Percentiles rank a stretch among this genome's conserved stretches.
Conservation (phyloP, 64 coral and sea anemone genomes). For the Exaiptasia diaphana region DNA sequence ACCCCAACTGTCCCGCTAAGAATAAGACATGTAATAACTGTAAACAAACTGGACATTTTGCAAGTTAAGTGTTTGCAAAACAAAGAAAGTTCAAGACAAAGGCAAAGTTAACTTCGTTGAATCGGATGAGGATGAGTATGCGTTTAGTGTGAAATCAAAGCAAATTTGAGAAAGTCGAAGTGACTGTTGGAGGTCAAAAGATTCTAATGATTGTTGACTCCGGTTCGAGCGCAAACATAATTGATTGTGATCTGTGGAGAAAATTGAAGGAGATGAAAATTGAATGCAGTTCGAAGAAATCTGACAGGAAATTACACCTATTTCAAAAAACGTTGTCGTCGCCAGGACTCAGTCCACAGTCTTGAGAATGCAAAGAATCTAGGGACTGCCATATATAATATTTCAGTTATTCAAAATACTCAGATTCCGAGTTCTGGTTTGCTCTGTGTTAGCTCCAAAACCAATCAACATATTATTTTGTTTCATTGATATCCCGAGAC, state of each 20-base stretch:
- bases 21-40: slow-evolving; percentile 54
- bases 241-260: slow-evolving; percentile 5
- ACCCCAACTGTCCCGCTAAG: slow-evolving; percentile 44
- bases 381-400: no score
- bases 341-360: no score
- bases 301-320: no score
- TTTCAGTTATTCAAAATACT: no score
- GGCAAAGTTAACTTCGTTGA: not conserved
- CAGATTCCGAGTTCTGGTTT: no score
- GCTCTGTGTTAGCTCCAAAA: no score
- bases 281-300: slow-evolving; percentile 7
- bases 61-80: not conserved
- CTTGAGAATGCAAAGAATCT: no score
- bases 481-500: no score
- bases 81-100: not conserved
- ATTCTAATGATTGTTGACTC: slow-evolving; percentile 31
- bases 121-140: slow-evolving; percentile 8
- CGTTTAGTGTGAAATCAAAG: slow-evolving; percentile 23
- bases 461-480: no score
- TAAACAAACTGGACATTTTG: slow-evolving; percentile 1
- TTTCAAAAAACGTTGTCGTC: no score
- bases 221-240: slow-evolving; percentile 7
- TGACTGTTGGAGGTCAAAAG: slow-evolving; percentile 34
- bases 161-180: slow-evolving; percentile 19
- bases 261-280: slow-evolving; percentile 38